Percentiles rank a stretch among this genome's conserved stretches.
Evolutionary conservation across 2,888 invertebrate species (phyloP).

Genomic region (Rotaria socialis): DNA sequence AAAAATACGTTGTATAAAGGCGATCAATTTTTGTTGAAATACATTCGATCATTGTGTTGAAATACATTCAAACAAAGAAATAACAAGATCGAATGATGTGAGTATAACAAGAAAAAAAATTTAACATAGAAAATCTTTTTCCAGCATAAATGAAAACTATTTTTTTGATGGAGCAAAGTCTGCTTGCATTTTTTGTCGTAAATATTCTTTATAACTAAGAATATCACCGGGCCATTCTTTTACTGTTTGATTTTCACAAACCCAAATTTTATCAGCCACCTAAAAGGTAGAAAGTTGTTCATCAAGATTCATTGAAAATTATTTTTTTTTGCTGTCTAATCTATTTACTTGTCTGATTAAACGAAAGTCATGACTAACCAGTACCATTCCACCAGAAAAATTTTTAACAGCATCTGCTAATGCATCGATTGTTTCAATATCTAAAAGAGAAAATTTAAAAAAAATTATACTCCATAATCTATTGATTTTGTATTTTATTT

Average conservation of each 20-base stretch:
- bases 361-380: conserved; percentile 99
- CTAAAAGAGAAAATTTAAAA: conserved; percentile 49
- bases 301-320: background rate
- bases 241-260: conserved; percentile 88
- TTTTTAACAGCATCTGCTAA: conserved; percentile 93
- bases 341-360: conserved; percentile 84
- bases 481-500: background rate
- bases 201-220: conserved; percentile 86
- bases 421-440: conserved; percentile 80
- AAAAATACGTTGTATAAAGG: background rate
- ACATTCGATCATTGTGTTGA: background rate
- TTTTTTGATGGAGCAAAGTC: conserved; percentile 34
- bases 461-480: background rate
- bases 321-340: background rate
- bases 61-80: conserved; percentile 16
- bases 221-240: conserved; percentile 97
- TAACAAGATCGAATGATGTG: background rate
- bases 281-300: conserved; percentile 56
- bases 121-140: background rate
- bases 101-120: background rate
- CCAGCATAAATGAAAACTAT: background rate
- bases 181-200: conserved; percentile 57
- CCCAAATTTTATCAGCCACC: conserved; percentile 99
- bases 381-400: conserved; percentile 96
- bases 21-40: background rate